Base-by-base conservation (phyloP, 2,113 vertebrate genomes). In the Malurus alboscapulatus region DNA sequence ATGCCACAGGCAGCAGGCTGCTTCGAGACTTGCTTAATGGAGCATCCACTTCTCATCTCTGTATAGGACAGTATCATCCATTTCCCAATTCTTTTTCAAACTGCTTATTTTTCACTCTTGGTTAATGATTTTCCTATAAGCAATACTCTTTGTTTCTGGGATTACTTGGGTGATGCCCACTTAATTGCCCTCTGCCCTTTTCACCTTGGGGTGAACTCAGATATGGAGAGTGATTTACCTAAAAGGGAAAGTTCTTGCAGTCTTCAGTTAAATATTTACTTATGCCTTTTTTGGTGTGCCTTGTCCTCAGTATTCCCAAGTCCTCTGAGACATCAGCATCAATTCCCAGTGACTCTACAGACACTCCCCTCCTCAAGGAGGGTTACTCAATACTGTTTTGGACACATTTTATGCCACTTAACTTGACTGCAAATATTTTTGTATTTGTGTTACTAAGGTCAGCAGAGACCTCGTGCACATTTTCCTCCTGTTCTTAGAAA, bases 401-500 rank as follows among this genome's bases (percentile, higher is more conserved):
- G 78, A 87, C 21, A 14, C 30, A 19, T 90, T 90, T 95, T 63
- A 58, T 94, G 55, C 91, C 77, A 55, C 36, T 94, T 93, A 81
- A 95, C 93, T 94, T 75, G 81, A 68, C 72, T 92, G 73, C 68
- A 95, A 91, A 88, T 87, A 82, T 71, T 77, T 96, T 93, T 71
- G 55, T 93, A 68, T 94, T 96, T 97, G 88, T 94, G 68, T 92
- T 96, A 92, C 72, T 93, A 95, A 97, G 91, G 93, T 84, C 93
- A 96, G 62, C 55, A 81, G 63, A 84, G 73, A 91, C 80, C 76
- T 90, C 67, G 62, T 34, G 76, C 86, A 94, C 80, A 92, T 69
- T 83, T 97, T 97, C 78, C 50, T 97, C 63, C 81, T 81, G 91
- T 93, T 87, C 88, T 81, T 88, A 75, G 63, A 84, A 44, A 88